Evolutionary conservation across 2,797 vertebrate species (phyloP).

Genomic region (Falco cherrug): DNA sequence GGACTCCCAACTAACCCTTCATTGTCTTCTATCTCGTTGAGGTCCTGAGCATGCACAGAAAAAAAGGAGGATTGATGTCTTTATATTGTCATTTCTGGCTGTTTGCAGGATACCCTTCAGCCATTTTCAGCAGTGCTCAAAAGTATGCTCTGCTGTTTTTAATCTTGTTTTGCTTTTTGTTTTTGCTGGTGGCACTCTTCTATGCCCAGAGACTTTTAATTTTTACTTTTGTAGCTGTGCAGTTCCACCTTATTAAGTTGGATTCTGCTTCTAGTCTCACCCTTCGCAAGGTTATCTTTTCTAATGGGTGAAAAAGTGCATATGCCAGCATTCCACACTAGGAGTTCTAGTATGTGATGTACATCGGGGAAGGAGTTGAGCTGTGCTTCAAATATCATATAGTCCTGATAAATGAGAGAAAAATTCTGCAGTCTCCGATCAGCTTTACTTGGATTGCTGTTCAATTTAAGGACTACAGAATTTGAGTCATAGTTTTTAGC

Average conservation of each 20-base stretch:
- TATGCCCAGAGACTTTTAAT: conserved; percentile 37
- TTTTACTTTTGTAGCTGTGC: conserved; percentile 39
- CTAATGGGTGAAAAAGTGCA: conserved; percentile 62
- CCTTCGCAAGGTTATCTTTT: conserved; percentile 38
- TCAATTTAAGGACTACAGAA: not conserved
- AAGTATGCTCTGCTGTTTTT: conserved; percentile 62
- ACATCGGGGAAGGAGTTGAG: not conserved
- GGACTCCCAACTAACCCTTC: conserved; percentile 58
- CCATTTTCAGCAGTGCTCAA: conserved; percentile 54
- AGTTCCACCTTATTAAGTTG: conserved; percentile 49
- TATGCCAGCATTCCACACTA: conserved; percentile 55
- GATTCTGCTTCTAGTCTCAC: conserved; percentile 42
- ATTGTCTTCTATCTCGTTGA: conserved; percentile 53
- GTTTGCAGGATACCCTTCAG: conserved; percentile 59
- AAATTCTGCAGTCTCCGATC: conserved; percentile 14
- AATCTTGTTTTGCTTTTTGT: conserved; percentile 60
- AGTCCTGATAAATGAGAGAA: conserved; percentile 15
- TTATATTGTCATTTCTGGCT: conserved; percentile 61
- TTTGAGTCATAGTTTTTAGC: conserved; percentile 31
- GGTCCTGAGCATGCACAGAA: conserved; percentile 43
- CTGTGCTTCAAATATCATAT: not conserved
- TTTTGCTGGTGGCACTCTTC: conserved; percentile 59
- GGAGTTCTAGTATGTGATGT: conserved; percentile 17
- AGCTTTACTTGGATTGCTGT: conserved; percentile 1
- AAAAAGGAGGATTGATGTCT: conserved; percentile 50